phyloP scores from a whole-genome alignment of 1,140 invertebrate species.

The Drosophila bocqueti region DNA sequence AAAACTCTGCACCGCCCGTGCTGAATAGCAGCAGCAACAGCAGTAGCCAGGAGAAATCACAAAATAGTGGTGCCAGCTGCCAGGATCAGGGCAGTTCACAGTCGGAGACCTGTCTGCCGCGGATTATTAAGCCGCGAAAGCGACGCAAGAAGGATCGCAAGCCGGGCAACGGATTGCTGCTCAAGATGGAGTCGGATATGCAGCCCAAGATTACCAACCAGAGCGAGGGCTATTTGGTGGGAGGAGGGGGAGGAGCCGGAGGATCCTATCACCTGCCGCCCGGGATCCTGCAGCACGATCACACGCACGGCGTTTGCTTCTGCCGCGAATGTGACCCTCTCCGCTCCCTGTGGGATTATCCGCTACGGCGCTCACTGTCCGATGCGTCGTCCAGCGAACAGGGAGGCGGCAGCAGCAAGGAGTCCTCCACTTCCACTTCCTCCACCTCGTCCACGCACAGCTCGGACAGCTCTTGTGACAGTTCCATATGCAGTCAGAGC shows the following conservation, averaged over 20 bases:
- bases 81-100: constrained; percentile 84
- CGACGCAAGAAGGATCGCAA: constrained; percentile 95
- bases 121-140: constrained; percentile 95
- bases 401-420: constrained; percentile 45
- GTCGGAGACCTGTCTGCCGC: constrained; percentile 91
- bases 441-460: constrained; percentile 67
- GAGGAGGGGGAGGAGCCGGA: neutral
- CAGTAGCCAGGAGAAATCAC: constrained; percentile 51
- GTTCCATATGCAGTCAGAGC: constrained; percentile 65
- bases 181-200: constrained; percentile 71
- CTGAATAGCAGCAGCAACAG: constrained; percentile 31
- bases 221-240: neutral
- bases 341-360: constrained; percentile 90
- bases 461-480: constrained; percentile 67
- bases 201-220: constrained; percentile 48
- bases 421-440: constrained; percentile 57
- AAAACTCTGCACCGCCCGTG: constrained; percentile 68
- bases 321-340: constrained; percentile 92
- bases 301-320: constrained; percentile 87
- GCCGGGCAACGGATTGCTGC: constrained; percentile 64
- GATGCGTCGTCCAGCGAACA: constrained; percentile 72
- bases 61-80: constrained; percentile 4
- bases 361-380: constrained; percentile 74
- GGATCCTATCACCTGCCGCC: constrained; percentile 28
- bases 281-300: constrained; percentile 60